Base-by-base conservation (phyloP, 2,888 invertebrate genomes). In the Abrostola triplasia region DNA sequence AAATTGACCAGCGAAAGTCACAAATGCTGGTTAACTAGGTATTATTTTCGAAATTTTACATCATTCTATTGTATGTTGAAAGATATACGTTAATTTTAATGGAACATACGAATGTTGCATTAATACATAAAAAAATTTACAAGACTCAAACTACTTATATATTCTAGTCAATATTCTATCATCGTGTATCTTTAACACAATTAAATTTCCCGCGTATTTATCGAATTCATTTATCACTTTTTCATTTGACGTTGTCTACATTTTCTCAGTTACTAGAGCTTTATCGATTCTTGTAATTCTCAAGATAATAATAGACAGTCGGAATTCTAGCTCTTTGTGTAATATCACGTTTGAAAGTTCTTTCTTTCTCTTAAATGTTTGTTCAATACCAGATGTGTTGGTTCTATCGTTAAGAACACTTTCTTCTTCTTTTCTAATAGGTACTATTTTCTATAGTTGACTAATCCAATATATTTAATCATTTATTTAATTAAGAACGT, bases 1-100 rank as follows among this genome's bases (percentile, higher is more conserved):
- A 83, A 86, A 84, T 82, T 82, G 73, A 80, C 80, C 63, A 81
- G 83, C 76, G 85, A 85, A 85, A 88, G 85, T 74, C 62, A 63
- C 77, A 77, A 80, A 80, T 82, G 75, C 72, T 67, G 69, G 54
- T 24, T 24, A 24, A 24, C 50, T 37, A 51, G 36, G 55, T 50
- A 66, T 65, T 36, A 65, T 64, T 69, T 70, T 66, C 36, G 61
- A 47, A 58, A 77, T 69, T 69, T n/a, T 61, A 10, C 12, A 59
- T 48, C 35, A 35, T 72, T 63, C 52, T 49, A n/a, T n/a, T n/a
- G 47, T 52, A 67, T 62, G 58, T n/a, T n/a, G n/a, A n/a, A n/a
- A n/a, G n/a, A n/a, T n/a, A n/a, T n/a, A n/a, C n/a, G n/a, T n/a
- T 67, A 6, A 40, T 49, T 60, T 36, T 7, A n/a, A n/a, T n/a